phyloP scores from a whole-genome alignment of 2,888 invertebrate species.

The Schrankia costaestrigalis region DNA sequence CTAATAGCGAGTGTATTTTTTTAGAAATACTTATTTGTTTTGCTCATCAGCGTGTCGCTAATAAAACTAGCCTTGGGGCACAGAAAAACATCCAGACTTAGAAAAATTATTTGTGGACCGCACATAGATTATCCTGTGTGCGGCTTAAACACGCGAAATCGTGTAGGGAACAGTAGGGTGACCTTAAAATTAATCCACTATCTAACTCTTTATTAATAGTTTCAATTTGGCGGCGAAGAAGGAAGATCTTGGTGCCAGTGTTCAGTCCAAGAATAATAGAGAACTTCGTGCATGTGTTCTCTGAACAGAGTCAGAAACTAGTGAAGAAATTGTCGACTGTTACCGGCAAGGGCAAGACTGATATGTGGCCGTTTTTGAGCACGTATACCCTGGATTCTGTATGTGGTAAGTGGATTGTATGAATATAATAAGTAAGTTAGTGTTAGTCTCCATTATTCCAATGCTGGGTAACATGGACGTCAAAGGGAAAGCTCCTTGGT shows the following conservation, averaged over 20 bases:
- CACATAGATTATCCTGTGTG: too few species aligned
- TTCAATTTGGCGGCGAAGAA: constrained; percentile 81
- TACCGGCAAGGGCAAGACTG: constrained; percentile 51
- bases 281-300: constrained; percentile 82
- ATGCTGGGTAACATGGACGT: too few species aligned
- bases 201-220: constrained; percentile 36
- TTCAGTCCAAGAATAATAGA: constrained; percentile 86
- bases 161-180: too few species aligned
- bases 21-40: too few species aligned
- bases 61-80: too few species aligned
- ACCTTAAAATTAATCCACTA: not conserved
- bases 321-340: constrained; percentile 50
- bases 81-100: too few species aligned
- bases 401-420: constrained; percentile 68
- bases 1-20: too few species aligned
- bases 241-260: constrained; percentile 83
- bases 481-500: too few species aligned
- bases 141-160: too few species aligned
- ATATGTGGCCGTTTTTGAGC: constrained; percentile 77
- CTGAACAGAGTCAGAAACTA: constrained; percentile 79
- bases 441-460: too few species aligned
- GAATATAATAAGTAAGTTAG: not conserved
- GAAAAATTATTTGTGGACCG: too few species aligned
- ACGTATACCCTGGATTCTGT: constrained; percentile 83
- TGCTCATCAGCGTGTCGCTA: too few species aligned